These are phyloP conservation scores for Mesitornis unicolor DNA, from an alignment of 2,113 vertebrate genomes.

Conservation along the genomic window DNA sequence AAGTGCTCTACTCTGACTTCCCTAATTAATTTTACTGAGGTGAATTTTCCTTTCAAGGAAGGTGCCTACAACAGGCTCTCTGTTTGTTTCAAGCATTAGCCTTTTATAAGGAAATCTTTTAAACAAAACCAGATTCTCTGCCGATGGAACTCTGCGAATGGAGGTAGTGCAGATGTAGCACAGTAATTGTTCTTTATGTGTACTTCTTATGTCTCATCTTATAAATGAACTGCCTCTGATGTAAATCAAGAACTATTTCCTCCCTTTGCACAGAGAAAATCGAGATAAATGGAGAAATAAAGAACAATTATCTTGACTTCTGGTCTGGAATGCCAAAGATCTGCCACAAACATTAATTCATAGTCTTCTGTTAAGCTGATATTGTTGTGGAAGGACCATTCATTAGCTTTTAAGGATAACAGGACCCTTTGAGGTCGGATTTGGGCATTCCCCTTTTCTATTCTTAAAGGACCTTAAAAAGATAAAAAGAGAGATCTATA, in stretches of 20 bases:
- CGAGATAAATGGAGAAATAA: conserved; percentile 11
- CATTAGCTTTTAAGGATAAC: neutral
- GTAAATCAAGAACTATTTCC: neutral
- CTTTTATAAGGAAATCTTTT: neutral
- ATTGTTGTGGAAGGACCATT: neutral
- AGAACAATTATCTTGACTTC: neutral
- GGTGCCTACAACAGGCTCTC: neutral
- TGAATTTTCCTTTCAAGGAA: neutral
- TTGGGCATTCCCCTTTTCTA: neutral
- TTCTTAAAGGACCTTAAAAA: neutral
- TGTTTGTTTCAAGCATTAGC: neutral
- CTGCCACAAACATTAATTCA: neutral
- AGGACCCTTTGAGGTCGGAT: neutral
- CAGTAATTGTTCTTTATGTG: neutral
- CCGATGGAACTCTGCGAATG: neutral
- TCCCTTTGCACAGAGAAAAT: neutral
- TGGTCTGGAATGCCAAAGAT: neutral
- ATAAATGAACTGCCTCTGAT: neutral
- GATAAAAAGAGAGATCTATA: neutral
- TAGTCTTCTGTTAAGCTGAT: neutral
- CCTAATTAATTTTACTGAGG: neutral
- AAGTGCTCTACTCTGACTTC: neutral
- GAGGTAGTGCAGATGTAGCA: neutral
- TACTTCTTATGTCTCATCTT: neutral
- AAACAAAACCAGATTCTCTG: neutral